A percentile compares a stretch with the other conserved stretches of the same genome.
These are phyloP conservation scores for Cacatua alba DNA, from an alignment of 2,113 vertebrate species.

Conservation along the genomic window DNA sequence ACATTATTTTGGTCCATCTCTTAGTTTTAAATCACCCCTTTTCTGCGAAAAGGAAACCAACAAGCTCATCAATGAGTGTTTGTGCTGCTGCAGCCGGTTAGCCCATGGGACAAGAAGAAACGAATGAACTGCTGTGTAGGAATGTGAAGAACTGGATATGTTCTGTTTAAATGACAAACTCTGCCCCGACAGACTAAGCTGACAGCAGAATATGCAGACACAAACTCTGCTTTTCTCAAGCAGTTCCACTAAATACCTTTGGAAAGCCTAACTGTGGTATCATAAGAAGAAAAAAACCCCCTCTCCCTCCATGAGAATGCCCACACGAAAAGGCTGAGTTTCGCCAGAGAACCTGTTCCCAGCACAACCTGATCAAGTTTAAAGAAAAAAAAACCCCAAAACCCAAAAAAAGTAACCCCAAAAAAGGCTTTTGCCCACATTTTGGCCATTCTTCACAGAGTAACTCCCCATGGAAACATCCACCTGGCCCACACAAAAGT, in stretches of 20 bases:
- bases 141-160: constrained; percentile 32
- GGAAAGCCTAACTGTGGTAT: neutral
- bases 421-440: neutral
- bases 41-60: constrained; percentile 3
- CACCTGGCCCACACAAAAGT: neutral
- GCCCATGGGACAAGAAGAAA: neutral
- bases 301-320: constrained; percentile 21
- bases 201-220: neutral
- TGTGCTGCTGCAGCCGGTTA: constrained; percentile 9
- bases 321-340: constrained; percentile 24
- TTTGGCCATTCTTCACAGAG: neutral
- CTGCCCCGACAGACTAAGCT: constrained; percentile 7
- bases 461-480: neutral
- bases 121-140: neutral
- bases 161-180: constrained; percentile 28
- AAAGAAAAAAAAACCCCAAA: neutral
- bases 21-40: neutral
- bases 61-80: neutral
- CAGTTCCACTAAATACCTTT: neutral
- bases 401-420: neutral
- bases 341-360: neutral
- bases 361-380: constrained; percentile 14
- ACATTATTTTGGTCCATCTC: constrained; percentile 61
- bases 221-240: constrained; percentile 15
- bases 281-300: neutral